Evolutionary conservation across 2,888 invertebrate genomes (phyloP), one percentile per base, ranked within the genome.

Genomic region (Tricholauxania praeusta): DNA sequence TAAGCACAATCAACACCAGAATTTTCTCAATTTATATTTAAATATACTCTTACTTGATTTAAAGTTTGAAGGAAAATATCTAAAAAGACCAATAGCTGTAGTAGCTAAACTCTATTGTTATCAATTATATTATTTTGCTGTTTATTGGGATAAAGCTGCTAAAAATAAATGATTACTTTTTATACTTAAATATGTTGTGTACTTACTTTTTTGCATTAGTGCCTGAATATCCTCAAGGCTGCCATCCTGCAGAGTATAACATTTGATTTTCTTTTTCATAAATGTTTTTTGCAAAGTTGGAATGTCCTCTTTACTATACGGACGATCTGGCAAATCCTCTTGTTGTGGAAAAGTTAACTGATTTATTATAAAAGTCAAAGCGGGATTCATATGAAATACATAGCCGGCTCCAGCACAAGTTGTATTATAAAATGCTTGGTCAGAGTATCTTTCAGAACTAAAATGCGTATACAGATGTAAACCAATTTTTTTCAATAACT

Each of bases 221-320:
- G n/a, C 47, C 47, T 17, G 39, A 14, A 63, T 48, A 39, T 63
- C 47, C 63, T 63, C 63, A 39, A 48, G 15, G n/a, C 63, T 63
- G 17, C 48, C 63, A 47, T 63, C 63, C 15, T 6, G 39, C 22
- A 63, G 12, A 17, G 47, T 48, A 3, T 47, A 39, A 19, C 15
- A 63, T 47, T 15, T 63, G 19, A 63, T 63, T 47, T 63, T 63
- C 63, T 63, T 63, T n/a, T 15, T 12, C n/a, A 15, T 47, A 12
- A 15, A 63, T 17, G 47, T 48, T 12, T 14, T 47, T 3, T 47
- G 39, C 3, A 63, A 3, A 19, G 10, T 14, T 12, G 39, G 12
- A 17, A 63, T 19, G 12, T 63, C 63, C 2, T 48, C 48, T n/a
- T 12, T 12, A 14, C 63, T 63, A 19, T 14, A 15, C 8, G 8